Conservation (phyloP, 2,797 vertebrate species). For the Amniataba percoides region DNA sequence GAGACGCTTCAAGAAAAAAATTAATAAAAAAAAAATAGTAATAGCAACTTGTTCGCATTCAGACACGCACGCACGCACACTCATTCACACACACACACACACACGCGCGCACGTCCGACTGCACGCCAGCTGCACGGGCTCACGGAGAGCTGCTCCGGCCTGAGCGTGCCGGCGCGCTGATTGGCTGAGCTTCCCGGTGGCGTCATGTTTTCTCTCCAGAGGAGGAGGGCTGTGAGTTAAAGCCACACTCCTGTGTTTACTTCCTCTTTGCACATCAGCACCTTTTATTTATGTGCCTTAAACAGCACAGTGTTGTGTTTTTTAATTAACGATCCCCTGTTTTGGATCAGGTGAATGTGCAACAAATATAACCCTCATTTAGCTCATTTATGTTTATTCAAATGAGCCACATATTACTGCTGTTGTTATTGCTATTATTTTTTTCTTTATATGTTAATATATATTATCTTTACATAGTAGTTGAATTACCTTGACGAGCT, state of each 20-base stretch:
- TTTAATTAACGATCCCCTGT: too few species aligned
- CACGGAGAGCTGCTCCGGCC: constrained; percentile 63
- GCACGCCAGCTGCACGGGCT: constrained; percentile 59
- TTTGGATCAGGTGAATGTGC: not conserved
- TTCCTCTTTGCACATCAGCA: constrained; percentile 22
- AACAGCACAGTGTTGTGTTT: not conserved
- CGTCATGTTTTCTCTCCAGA: constrained; percentile 58
- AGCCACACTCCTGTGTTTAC: constrained; percentile 74
- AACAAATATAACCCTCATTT: not conserved
- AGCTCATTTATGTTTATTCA: not conserved
- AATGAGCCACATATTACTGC: too few species aligned
- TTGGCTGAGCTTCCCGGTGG: constrained; percentile 76
- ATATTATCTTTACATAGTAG: too few species aligned
- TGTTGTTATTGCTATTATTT: too few species aligned
- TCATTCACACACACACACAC: constrained; percentile 65
- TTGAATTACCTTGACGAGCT: too few species aligned
- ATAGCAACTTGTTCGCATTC: constrained; percentile 73
- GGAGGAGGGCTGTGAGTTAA: constrained; percentile 74
- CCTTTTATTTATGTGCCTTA: not conserved
- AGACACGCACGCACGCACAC: constrained; percentile 72
- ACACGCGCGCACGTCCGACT: constrained; percentile 69
- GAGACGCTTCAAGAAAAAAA: not conserved
- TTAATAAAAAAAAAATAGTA: constrained; percentile 21
- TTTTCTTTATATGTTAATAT: too few species aligned
- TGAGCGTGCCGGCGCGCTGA: constrained; percentile 59